Evolutionary conservation across 1,140 invertebrate species (phyloP), one percentile per base, ranked within the genome.

Genomic region (Atta cephalotes): DNA sequence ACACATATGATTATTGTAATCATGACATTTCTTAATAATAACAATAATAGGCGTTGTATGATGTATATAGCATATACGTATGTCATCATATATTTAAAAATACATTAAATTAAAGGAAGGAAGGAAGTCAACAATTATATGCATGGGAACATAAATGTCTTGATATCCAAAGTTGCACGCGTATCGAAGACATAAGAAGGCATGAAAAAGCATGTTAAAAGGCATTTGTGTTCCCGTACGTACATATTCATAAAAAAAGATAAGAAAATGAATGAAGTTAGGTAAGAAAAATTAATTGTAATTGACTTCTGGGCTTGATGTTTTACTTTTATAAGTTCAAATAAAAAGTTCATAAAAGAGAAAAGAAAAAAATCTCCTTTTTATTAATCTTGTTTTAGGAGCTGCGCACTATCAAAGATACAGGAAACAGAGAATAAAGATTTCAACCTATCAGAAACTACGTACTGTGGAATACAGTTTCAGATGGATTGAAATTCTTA

Each of bases 71-170:
- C 3, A 35, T 66, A 58, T 65, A 82, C 35, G 35, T 39, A 39
- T 87, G 74, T 87, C 16, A 51, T 77, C 74, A 31, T 88, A 85
- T 76, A 86, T n/a, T 56, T 94, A 90, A 92, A 92, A 90, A 91
- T 90, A 89, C 93, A 93, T 92, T 84, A 94, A 94, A 92, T 93
- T 92, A 92, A 91, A 94, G 94, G 94, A 91, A 89, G 94, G 94
- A 94, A 94, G 94, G 90, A 89, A 94, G 94, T 95, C 89, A 95
- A 95, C 94, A 95, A 95, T 93, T 95, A 87, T 95, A 3, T 9
- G 39, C 9, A 39, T 39, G 35, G 6, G 35, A 1, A 45, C 39
- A 45, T 10, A 45, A 45, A 45, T 45, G 9, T 9, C 9, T 45
- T 12, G 9, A 45, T 9, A 45, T 45, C 7, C 10, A 7, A 45